Evolutionary conservation across 1,140 invertebrate genomes (phyloP).

Genomic region (Xylocopa sonorina): DNA sequence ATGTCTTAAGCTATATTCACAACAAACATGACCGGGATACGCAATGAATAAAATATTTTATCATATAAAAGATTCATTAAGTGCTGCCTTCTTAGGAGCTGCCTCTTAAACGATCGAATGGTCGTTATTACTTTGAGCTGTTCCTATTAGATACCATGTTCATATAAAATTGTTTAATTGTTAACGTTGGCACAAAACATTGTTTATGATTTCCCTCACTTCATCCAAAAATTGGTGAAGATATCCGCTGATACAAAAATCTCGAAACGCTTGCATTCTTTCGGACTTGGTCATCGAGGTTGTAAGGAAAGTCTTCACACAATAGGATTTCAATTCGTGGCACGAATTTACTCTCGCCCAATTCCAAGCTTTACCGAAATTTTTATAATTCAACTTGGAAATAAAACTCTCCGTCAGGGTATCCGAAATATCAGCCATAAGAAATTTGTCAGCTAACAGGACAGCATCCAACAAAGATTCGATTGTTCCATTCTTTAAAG

Average conservation of each 20-base stretch:
- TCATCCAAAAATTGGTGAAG: slow-evolving; percentile 78
- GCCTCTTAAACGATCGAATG: background rate
- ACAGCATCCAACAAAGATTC: slow-evolving; percentile 85
- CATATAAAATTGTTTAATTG: background rate
- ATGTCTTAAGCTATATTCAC: slow-evolving; percentile 29
- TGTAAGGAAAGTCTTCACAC: slow-evolving; percentile 77
- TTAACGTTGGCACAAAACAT: slow-evolving; percentile 56
- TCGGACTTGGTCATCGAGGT: slow-evolving; percentile 71
- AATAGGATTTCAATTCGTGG: slow-evolving; percentile 71
- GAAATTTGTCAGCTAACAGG: slow-evolving; percentile 85
- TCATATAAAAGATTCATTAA: slow-evolving; percentile 24
- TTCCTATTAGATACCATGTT: slow-evolving; percentile 28
- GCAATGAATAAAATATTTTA: slow-evolving; percentile 8
- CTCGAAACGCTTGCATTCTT: slow-evolving; percentile 71
- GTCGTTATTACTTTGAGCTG: background rate
- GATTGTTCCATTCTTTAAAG: slow-evolving; percentile 81
- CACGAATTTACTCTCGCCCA: slow-evolving; percentile 77
- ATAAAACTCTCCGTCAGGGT: slow-evolving; percentile 79
- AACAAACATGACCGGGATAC: slow-evolving; percentile 5
- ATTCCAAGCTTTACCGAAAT: slow-evolving; percentile 77
- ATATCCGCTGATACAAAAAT: slow-evolving; percentile 67
- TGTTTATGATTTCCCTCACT: slow-evolving; percentile 69
- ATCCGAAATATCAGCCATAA: slow-evolving; percentile 84
- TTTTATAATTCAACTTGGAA: slow-evolving; percentile 73
- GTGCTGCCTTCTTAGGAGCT: background rate